These are phyloP conservation scores for Schizopygopsis malacanthus DNA, from an alignment of 2,797 vertebrate species.

Conservation along the genomic window DNA sequence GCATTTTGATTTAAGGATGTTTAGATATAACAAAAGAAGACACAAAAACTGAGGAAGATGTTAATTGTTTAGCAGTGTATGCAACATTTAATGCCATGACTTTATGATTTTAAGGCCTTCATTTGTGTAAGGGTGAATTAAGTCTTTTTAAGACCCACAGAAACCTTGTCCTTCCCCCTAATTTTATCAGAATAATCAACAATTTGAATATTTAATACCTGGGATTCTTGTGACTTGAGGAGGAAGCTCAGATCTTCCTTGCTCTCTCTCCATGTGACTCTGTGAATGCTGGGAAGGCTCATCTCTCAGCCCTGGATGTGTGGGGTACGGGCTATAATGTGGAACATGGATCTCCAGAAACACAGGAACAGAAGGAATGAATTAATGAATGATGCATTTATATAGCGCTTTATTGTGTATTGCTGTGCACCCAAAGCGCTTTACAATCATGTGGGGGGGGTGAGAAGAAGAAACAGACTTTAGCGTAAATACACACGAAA, in stretches of 20 bases:
- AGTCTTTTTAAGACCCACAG: background rate
- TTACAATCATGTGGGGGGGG: no score
- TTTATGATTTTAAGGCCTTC: no score
- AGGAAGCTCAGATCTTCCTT: background rate
- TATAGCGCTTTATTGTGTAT: no score
- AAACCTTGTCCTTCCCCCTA: background rate
- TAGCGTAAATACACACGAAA: background rate
- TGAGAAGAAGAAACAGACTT: background rate
- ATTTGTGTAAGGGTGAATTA: background rate
- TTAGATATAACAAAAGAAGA: background rate
- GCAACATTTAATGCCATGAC: no score
- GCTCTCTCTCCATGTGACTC: background rate
- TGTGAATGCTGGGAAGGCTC: background rate
- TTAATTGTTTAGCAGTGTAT: background rate
- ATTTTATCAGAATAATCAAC: background rate
- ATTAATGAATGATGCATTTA: no score
- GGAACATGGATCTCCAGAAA: conserved; percentile 18
- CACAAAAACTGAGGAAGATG: background rate
- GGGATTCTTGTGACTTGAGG: background rate
- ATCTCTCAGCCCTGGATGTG: conserved; percentile 5
- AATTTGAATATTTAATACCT: conserved; percentile 23
- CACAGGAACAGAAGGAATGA: background rate
- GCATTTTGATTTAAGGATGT: background rate
- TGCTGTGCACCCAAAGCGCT: no score
- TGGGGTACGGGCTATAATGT: background rate